Evolutionary conservation across 2,797 vertebrate genomes (phyloP).

Genomic region (Myotis findleyi): DNA sequence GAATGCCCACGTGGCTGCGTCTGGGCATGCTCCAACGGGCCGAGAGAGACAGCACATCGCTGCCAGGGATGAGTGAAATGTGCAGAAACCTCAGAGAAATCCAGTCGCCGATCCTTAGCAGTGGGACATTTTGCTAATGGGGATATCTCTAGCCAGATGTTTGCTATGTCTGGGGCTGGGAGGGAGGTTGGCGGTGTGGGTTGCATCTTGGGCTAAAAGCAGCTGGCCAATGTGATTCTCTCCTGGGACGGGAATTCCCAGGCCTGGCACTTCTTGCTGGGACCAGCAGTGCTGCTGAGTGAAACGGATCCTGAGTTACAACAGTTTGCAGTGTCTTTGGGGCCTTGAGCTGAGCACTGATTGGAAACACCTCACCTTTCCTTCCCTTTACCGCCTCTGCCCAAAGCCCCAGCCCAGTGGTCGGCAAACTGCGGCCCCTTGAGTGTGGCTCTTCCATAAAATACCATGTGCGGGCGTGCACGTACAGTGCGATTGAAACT

Average conservation of each 20-base stretch:
- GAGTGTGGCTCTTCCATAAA: no score
- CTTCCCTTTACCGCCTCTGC: neutral
- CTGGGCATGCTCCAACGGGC: neutral
- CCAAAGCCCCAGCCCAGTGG: rapidly evolving
- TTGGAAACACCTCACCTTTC: neutral
- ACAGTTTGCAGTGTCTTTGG: neutral
- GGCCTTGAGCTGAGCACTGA: neutral
- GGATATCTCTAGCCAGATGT: constrained; percentile 25
- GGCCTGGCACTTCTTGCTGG: neutral
- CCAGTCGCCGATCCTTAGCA: neutral
- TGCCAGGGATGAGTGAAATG: neutral
- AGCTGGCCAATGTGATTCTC: constrained; percentile 45
- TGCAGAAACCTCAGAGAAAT: neutral
- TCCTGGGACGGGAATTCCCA: neutral
- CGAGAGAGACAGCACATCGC: neutral
- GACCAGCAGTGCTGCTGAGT: neutral
- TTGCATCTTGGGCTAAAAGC: neutral
- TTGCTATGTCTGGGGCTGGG: constrained; percentile 51
- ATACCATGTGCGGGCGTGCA: no score
- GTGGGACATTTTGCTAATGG: neutral
- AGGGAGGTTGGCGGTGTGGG: neutral
- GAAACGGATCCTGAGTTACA: neutral
- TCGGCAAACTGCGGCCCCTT: no score
- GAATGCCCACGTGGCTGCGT: neutral
- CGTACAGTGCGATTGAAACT: no score